A percentile compares a stretch with the other conserved stretches of the same genome.
These are phyloP conservation scores for Hormiphora californensis DNA, from an alignment of 37 sponge, comb jelly and placozoan species.

Conservation along the genomic window DNA sequence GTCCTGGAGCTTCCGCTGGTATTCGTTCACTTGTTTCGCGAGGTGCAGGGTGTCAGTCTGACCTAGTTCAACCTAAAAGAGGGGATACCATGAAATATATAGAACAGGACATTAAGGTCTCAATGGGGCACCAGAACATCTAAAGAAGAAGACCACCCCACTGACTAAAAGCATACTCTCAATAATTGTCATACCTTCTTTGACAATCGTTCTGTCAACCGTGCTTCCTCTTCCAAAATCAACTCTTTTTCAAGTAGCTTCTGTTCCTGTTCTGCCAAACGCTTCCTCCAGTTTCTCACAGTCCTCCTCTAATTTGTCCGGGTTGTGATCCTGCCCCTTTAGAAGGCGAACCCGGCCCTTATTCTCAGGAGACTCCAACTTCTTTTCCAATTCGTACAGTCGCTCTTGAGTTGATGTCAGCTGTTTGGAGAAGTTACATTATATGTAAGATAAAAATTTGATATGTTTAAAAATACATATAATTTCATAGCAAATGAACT, in stretches of 20 bases:
- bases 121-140: too few species aligned
- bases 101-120: too few species aligned
- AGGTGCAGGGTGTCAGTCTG: constrained; percentile 15
- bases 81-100: too few species aligned
- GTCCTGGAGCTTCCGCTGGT: constrained; percentile 79
- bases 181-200: constrained; percentile 30
- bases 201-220: constrained; percentile 65
- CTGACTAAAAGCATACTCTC: not conserved
- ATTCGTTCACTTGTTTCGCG: constrained; percentile 62
- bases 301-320: constrained; percentile 58
- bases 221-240: constrained; percentile 78
- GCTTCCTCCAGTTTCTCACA: constrained; percentile 66
- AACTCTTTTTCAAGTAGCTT: constrained; percentile 87
- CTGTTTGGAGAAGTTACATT: constrained; percentile 17
- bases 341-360: constrained; percentile 64
- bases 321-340: constrained; percentile 63
- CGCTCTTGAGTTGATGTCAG: constrained; percentile 60
- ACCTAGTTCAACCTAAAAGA: constrained; percentile 1
- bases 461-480: too few species aligned
- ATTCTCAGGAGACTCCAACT: constrained; percentile 68
- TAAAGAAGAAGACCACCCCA: too few species aligned
- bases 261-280: constrained; percentile 71
- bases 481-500: too few species aligned
- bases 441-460: too few species aligned
- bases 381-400: constrained; percentile 62